These are phyloP conservation scores for Melitaea cinxia DNA, from an alignment of 1,140 invertebrate genomes.

Conservation along the genomic window DNA sequence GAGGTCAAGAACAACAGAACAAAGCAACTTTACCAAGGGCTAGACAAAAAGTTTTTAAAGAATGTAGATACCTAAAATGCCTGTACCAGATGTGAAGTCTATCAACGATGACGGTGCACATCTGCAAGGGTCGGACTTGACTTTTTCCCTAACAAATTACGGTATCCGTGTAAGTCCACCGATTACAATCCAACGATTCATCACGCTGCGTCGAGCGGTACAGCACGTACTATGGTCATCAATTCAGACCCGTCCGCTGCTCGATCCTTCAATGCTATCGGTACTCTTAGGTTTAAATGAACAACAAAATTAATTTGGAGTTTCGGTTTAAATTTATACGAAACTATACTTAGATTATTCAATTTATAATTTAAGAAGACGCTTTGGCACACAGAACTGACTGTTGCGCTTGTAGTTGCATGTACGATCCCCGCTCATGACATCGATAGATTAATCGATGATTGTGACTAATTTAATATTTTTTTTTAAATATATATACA, in stretches of 20 bases:
- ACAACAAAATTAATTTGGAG: conserved; percentile 64
- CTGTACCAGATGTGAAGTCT: conserved; percentile 12
- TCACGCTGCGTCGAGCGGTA: conserved; percentile 53
- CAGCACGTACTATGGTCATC: conserved; percentile 70
- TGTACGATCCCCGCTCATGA: too few species aligned
- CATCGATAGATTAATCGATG: too few species aligned
- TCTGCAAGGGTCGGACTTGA: conserved; percentile 47
- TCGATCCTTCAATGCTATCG: conserved; percentile 75
- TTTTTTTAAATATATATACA: too few species aligned
- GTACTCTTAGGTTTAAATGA: conserved; percentile 47
- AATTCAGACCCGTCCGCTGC: conserved; percentile 57
- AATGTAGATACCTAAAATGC: conserved; percentile 7
- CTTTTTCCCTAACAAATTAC: conserved; percentile 66
- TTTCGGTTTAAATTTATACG: conserved; percentile 20
- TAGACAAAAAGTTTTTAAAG: too few species aligned
- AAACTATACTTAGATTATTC: too few species aligned
- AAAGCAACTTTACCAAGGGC: too few species aligned
- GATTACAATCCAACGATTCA: conserved; percentile 74
- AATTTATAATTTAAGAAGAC: too few species aligned
- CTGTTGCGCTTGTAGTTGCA: too few species aligned
- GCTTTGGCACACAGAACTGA: too few species aligned
- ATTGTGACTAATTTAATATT: too few species aligned
- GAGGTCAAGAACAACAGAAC: too few species aligned
- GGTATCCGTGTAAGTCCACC: conserved; percentile 62
- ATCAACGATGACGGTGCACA: conserved; percentile 53